A percentile compares a stretch with the other conserved stretches of the same genome.
Conservation (phyloP, 2,113 vertebrate genomes). For the Xiphophorus hellerii region DNA sequence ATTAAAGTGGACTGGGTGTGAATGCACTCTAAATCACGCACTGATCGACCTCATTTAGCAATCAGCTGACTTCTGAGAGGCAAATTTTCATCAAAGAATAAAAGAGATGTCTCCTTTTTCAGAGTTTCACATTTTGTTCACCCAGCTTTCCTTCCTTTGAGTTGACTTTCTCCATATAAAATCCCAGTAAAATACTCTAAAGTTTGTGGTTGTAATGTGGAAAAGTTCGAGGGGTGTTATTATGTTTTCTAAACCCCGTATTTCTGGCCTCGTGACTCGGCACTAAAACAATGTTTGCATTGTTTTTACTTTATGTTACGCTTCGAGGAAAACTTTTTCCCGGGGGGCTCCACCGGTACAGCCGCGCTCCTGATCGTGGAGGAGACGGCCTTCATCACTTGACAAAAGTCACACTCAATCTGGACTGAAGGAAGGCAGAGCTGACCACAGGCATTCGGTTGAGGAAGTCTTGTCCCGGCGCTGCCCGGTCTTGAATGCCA, state of each 20-base stretch:
- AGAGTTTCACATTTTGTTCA: neutral
- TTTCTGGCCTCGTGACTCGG: slow-evolving; percentile 9
- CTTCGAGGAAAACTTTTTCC: slow-evolving; percentile 52
- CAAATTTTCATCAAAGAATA: neutral
- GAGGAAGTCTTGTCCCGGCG: neutral
- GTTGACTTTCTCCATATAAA: neutral
- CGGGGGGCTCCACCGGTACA: neutral
- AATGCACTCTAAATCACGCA: too few species aligned
- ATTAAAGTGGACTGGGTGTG: too few species aligned
- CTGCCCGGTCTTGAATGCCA: slow-evolving; percentile 24
- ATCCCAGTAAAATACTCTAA: neutral
- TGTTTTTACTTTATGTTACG: slow-evolving; percentile 50
- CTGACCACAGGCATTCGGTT: slow-evolving; percentile 18
- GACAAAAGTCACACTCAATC: slow-evolving; percentile 58
- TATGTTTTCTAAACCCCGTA: neutral
- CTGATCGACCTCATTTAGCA: too few species aligned
- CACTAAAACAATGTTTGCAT: slow-evolving; percentile 44
- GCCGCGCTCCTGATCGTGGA: slow-evolving; percentile 9
- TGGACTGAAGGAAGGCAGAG: slow-evolving; percentile 52
- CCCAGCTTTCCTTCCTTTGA: neutral
- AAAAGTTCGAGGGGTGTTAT: neutral
- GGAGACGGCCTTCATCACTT: slow-evolving; percentile 28
- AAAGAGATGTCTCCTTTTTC: neutral
- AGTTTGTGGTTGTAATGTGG: neutral
- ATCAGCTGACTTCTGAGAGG: neutral